Evolutionary conservation across 1,140 invertebrate genomes (phyloP).

Genomic region (Anastrepha ludens): DNA sequence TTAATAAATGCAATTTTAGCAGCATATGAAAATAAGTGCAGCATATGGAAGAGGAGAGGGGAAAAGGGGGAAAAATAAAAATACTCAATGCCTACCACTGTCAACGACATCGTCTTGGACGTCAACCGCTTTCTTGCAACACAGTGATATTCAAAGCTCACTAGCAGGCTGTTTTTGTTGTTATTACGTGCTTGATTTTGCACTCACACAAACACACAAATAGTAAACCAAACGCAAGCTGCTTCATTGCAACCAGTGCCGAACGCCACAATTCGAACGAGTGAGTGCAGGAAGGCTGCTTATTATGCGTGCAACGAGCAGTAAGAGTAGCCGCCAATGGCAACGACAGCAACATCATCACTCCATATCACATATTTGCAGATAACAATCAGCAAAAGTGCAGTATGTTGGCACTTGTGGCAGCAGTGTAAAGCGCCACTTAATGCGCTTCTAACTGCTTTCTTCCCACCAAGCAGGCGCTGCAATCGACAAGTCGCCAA

Average conservation of each 20-base stretch:
- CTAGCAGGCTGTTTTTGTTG: background rate
- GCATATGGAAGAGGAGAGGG: background rate
- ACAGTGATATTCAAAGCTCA: background rate
- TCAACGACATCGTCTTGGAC: background rate
- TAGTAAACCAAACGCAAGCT: background rate
- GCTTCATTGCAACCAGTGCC: background rate
- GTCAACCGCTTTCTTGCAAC: slow-evolving; percentile 12
- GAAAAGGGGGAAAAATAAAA: background rate
- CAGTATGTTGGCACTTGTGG: slow-evolving; percentile 41
- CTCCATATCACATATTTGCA: slow-evolving; percentile 27
- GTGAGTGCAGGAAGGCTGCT: background rate
- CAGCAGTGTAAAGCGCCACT: slow-evolving; percentile 43
- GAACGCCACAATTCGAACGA: background rate
- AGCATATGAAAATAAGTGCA: background rate
- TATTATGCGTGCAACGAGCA: background rate
- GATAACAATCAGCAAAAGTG: slow-evolving; percentile 40
- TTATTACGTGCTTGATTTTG: background rate
- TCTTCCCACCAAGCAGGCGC: background rate
- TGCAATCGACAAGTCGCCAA: background rate
- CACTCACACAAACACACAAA: no score
- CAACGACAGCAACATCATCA: slow-evolving; percentile 11
- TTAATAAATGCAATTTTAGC: slow-evolving; percentile 45
- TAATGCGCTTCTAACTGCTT: slow-evolving; percentile 33
- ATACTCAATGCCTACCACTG: background rate
- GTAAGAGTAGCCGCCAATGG: background rate